Base-by-base conservation (phyloP, 2,797 vertebrate genomes). In the Sorex maritimensis region DNA sequence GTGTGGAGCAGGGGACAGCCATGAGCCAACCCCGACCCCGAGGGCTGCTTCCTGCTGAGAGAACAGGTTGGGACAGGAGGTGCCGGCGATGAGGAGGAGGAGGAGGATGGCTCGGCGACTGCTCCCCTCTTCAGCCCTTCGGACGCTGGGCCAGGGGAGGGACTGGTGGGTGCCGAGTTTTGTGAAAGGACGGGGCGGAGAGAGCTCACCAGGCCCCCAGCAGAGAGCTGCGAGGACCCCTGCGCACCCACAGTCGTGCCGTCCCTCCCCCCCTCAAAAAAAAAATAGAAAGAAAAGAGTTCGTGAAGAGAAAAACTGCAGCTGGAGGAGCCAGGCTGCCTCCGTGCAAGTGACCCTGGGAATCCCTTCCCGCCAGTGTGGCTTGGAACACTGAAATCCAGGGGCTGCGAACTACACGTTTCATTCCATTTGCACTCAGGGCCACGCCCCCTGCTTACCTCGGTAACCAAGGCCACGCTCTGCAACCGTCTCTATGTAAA, bases 361-460 rank as follows among this genome's bases (percentile, higher is more conserved):
- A 86, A 82, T 46, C 58, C 26, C 26, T 80, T 68, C 49, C 38
- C 46, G 67, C 81, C 58, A 75, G 71, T 67, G 52, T 84, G 63
- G 41, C 34, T 92, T 86, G 71, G 77, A 88, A 68, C 9, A 73
- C 81, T 61, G 63, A 63, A 88, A 82, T 63, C 24, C 41, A 65
- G 26, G 90, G 49, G 14, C 34, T 3, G 14, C 28, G 38, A 74
- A 10, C 74, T 44, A 41, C n/a, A 75, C 49, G 52, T 80, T 75
- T 63, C 63, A 63, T 46, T 15, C 34, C 11, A 46, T 87, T 74
- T 90, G 87, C 41, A 90, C 68, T 74, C 7, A 75, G 71, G 65
- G 34, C 63, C 49, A 90, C 71, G 92, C 38, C 55, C 21, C 49
- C 12, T 10, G 17, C 26, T 83, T 83, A 24, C 30, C 41, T 9